phyloP scores from a whole-genome alignment of 2,113 vertebrate genomes.

The Astur gentilis region DNA sequence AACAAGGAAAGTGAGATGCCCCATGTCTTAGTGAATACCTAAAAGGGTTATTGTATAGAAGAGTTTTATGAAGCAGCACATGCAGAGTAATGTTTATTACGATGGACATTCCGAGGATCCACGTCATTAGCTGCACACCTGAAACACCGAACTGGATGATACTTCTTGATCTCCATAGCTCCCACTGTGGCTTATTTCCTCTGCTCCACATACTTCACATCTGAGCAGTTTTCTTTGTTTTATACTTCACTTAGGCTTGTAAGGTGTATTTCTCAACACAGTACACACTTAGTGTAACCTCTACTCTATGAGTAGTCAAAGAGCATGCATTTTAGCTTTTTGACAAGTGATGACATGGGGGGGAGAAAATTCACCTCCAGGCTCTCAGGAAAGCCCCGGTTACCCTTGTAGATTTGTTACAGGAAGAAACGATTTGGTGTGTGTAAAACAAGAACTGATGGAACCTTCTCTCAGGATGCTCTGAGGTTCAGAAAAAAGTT shows the following conservation, averaged over 20 bases:
- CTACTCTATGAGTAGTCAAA: background rate
- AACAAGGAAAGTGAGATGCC: accelerated
- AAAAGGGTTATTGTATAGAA: accelerated
- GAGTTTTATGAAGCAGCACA: background rate
- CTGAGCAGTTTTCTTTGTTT: background rate
- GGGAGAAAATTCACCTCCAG: background rate
- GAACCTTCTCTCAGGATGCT: background rate
- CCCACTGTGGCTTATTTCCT: background rate
- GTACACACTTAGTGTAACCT: background rate
- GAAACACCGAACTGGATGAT: background rate
- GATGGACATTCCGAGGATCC: background rate
- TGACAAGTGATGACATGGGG: background rate
- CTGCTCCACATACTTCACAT: background rate
- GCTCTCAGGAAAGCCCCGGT: background rate
- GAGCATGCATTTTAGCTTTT: background rate
- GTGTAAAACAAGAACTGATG: background rate
- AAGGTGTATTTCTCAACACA: background rate
- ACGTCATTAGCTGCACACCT: background rate
- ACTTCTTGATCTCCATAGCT: background rate
- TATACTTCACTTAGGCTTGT: background rate
- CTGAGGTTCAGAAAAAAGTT: background rate
- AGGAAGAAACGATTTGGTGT: background rate
- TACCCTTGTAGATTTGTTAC: background rate
- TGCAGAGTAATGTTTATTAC: background rate
- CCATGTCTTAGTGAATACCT: background rate